Evolutionary conservation across 2,888 invertebrate species (phyloP).

Genomic region (Drosophila fulvimacula): DNA sequence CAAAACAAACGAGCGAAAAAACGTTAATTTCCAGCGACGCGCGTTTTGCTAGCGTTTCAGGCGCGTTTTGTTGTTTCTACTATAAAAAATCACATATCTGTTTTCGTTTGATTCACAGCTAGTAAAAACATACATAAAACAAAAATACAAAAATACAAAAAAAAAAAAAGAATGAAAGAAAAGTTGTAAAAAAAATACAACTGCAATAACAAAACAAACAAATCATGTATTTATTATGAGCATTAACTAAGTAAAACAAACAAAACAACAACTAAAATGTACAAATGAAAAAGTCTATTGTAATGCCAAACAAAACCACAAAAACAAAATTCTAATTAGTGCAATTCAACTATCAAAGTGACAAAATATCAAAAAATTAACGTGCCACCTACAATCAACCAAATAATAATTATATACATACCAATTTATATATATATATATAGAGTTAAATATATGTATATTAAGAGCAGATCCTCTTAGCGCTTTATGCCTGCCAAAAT

Average conservation of each 20-base stretch:
- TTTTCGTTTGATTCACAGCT: constrained; percentile 30
- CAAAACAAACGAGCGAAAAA: constrained; percentile 52
- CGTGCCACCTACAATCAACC: constrained; percentile 36
- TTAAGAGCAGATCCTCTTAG: constrained; percentile 4
- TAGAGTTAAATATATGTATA: constrained; percentile 13
- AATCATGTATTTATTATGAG: constrained; percentile 46
- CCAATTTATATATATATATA: neutral
- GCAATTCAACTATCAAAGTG: constrained; percentile 23
- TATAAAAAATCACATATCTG: constrained; percentile 12
- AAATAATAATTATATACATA: constrained; percentile 40
- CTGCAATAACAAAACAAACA: constrained; percentile 16
- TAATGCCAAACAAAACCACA: constrained; percentile 28
- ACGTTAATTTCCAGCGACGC: constrained; percentile 33
- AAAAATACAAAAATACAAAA: too few species aligned
- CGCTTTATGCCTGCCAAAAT: neutral
- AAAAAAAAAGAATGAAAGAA: neutral
- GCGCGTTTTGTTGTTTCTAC: neutral
- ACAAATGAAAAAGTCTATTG: constrained; percentile 23
- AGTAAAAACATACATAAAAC: constrained; percentile 20
- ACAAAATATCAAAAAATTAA: constrained; percentile 19
- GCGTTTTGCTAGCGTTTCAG: constrained; percentile 24
- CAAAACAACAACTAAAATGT: constrained; percentile 19
- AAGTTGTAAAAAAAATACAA: constrained; percentile 15
- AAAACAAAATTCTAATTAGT: constrained; percentile 17
- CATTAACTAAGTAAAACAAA: constrained; percentile 16